Conservation (phyloP, 2,888 invertebrate species). For the Drosophila mimica region DNA sequence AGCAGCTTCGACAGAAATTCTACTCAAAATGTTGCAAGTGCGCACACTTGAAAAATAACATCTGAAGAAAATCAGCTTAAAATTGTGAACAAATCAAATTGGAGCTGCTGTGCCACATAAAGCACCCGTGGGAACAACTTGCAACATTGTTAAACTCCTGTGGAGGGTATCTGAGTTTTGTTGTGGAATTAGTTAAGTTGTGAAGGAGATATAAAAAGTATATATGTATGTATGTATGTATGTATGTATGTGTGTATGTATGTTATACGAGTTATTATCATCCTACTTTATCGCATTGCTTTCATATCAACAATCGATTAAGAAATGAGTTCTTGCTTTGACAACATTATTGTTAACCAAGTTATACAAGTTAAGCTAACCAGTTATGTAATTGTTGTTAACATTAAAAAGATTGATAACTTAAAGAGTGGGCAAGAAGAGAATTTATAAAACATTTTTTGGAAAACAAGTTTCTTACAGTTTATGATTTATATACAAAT, state of each 20-base stretch:
- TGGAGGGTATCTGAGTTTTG: too few relatives aligned
- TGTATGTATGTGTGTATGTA: too few relatives aligned
- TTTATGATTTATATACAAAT: not conserved
- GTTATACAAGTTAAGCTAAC: not conserved
- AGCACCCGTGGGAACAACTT: not conserved
- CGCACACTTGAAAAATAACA: not conserved
- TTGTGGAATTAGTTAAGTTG: not conserved
- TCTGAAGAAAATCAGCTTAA: not conserved
- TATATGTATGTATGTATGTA: too few relatives aligned
- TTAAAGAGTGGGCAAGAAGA: not conserved
- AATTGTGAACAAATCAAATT: not conserved
- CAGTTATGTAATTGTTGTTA: not conserved
- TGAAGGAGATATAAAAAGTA: not conserved
- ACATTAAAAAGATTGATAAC: not conserved
- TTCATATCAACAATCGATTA: not conserved
- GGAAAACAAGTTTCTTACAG: not conserved
- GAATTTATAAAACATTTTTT: not conserved
- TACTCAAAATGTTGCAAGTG: conserved; percentile 50
- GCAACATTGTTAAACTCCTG: not conserved
- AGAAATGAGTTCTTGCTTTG: not conserved
- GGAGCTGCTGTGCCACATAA: not conserved
- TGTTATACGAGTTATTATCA: not conserved
- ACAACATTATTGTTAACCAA: not conserved
- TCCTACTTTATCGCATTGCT: not conserved
- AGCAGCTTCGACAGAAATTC: conserved; percentile 53